phyloP scores from a whole-genome alignment of 2,888 invertebrate genomes.

The Hirtodrosophila cameraria region DNA sequence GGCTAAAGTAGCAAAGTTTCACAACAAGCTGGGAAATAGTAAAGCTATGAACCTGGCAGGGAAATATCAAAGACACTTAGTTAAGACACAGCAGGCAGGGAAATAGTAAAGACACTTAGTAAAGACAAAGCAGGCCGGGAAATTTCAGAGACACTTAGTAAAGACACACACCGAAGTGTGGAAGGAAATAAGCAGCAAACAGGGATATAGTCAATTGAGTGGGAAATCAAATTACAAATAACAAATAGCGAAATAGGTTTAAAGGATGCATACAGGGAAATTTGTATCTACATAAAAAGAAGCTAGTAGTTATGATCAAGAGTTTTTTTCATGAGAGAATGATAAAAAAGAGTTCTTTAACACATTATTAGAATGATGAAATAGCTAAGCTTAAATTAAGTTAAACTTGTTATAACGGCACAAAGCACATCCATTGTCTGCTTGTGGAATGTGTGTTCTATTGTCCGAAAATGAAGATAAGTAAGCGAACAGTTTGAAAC shows the following conservation, averaged over 20 bases:
- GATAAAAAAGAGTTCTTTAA: too few relatives aligned
- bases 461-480: constrained; percentile 48
- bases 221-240: background rate
- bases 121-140: background rate
- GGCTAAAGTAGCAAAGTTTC: constrained; percentile 3
- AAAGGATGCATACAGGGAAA: background rate
- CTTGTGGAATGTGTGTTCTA: constrained; percentile 53
- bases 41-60: background rate
- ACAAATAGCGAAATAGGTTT: background rate
- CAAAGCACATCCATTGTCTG: constrained; percentile 44
- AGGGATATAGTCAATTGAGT: too few relatives aligned
- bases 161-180: background rate
- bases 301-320: background rate
- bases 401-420: constrained; percentile 45
- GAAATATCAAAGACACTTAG: background rate
- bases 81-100: background rate
- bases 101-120: background rate
- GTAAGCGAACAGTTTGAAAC: constrained; percentile 50
- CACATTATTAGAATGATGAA: background rate
- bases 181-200: background rate
- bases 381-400: constrained; percentile 28
- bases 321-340: too few relatives aligned
- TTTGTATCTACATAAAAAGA: background rate
- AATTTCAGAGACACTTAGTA: too few relatives aligned
- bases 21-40: background rate